Evolutionary conservation across 2,888 invertebrate species (phyloP).

Genomic region (Dicranocentrus wangi): DNA sequence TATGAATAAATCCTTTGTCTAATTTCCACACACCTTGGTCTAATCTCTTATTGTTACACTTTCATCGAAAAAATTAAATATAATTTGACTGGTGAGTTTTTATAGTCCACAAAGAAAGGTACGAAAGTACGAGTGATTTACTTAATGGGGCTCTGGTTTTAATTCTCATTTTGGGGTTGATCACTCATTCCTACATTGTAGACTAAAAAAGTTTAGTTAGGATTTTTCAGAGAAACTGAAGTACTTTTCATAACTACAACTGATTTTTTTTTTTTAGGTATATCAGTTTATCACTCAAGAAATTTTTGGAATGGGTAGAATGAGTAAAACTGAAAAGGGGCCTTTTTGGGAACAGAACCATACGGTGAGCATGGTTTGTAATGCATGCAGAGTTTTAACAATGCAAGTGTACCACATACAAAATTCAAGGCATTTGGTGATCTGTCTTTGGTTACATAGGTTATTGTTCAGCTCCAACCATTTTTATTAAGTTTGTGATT

Average conservation of each 20-base stretch:
- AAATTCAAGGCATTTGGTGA: background rate
- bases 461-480: too few relatives aligned
- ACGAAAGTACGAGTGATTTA: conserved; percentile 48
- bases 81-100: background rate
- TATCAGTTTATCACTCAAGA: background rate
- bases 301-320: background rate
- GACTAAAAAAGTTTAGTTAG: background rate
- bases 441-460: too few relatives aligned
- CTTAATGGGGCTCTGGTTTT: background rate
- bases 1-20: too few relatives aligned
- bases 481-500: background rate
- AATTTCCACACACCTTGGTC: too few relatives aligned
- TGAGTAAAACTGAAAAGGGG: conserved; percentile 14
- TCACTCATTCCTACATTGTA: background rate
- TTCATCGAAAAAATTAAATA: conserved; percentile 29
- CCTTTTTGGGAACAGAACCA: conserved; percentile 11
- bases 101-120: background rate
- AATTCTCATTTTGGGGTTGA: too few relatives aligned
- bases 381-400: background rate
- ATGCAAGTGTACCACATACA: conserved; percentile 12
- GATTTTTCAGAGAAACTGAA: conserved; percentile 45
- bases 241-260: conserved; percentile 24
- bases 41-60: conserved; percentile 42
- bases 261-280: conserved; percentile 7
- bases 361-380: background rate